Conservation (phyloP, 2,888 invertebrate species). For the Acleris cristana region DNA sequence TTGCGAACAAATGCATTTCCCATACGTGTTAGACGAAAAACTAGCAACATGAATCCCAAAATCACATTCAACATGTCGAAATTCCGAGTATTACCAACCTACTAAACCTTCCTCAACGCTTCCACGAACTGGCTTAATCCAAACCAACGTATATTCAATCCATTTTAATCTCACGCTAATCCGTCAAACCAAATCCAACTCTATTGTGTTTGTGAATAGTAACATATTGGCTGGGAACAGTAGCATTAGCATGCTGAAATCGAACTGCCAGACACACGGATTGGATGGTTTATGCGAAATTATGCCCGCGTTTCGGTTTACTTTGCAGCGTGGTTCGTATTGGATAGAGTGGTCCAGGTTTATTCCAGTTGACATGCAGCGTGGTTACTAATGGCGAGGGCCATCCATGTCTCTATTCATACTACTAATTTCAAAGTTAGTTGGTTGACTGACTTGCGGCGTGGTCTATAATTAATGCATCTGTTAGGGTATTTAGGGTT, state of each 20-base stretch:
- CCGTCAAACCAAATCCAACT: neutral
- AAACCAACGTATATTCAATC: conserved; percentile 8
- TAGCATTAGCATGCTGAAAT: conserved; percentile 28
- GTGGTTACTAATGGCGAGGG: no score
- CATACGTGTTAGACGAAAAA: no score
- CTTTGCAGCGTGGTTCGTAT: neutral
- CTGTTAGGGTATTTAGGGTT: no score
- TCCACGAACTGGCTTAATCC: neutral
- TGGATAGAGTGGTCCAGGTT: no score
- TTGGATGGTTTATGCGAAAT: conserved; percentile 20
- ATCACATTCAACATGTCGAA: neutral
- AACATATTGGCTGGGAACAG: neutral
- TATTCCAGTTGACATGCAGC: no score
- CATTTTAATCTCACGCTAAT: conserved; percentile 1
- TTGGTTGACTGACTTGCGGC: no score
- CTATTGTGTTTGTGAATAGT: neutral
- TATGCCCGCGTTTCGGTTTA: conserved; percentile 11
- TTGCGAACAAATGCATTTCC: no score
- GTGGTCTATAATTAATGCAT: no score
- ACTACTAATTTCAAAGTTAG: no score
- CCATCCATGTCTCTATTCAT: no score
- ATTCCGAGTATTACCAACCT: conserved; percentile 2
- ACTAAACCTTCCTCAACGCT: neutral
- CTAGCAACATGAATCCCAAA: no score
- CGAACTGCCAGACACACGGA: conserved; percentile 24